A percentile compares a stretch with the other conserved stretches of the same genome.
These are phyloP conservation scores for Drosophila ogumai DNA, from an alignment of 1,140 invertebrate genomes.

Conservation along the genomic window DNA sequence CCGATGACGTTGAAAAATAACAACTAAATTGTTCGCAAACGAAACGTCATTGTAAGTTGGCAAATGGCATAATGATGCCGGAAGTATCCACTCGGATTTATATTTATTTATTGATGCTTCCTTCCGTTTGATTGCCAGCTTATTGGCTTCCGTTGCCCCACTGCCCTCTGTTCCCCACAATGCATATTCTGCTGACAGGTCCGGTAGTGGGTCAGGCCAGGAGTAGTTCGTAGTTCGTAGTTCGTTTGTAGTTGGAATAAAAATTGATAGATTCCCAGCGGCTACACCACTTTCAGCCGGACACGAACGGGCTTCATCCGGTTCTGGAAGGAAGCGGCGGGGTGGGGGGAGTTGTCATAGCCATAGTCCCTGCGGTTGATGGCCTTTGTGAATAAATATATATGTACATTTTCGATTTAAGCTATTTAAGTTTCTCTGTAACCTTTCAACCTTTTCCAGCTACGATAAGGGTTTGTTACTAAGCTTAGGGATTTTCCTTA, in stretches of 20 bases:
- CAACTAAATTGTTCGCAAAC: slow-evolving; percentile 2
- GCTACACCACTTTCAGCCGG: slow-evolving; percentile 5
- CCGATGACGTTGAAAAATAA: neutral
- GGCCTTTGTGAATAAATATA: slow-evolving; percentile 4
- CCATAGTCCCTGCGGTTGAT: slow-evolving; percentile 9
- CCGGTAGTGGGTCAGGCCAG: slow-evolving; percentile 5
- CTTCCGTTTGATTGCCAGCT: slow-evolving; percentile 5
- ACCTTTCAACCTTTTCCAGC: neutral
- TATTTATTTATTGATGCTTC: slow-evolving; percentile 27
- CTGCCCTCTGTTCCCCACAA: neutral
- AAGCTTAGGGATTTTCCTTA: neutral
- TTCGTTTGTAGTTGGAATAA: neutral
- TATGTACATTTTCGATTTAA: slow-evolving; percentile 6
- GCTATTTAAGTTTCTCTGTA: neutral
- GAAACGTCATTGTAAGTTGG: neutral
- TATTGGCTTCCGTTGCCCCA: neutral
- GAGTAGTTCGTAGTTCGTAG: neutral
- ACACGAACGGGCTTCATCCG: slow-evolving; percentile 4
- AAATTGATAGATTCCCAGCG: slow-evolving; percentile 20
- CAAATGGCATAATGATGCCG: slow-evolving; percentile 27
- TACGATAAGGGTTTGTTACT: neutral
- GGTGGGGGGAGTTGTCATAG: neutral
- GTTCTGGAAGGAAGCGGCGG: neutral
- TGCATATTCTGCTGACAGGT: slow-evolving; percentile 1
- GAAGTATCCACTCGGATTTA: slow-evolving; percentile 11